Evolutionary conservation across 2,113 vertebrate genomes (phyloP).

Genomic region (Megaceryle torquata): DNA sequence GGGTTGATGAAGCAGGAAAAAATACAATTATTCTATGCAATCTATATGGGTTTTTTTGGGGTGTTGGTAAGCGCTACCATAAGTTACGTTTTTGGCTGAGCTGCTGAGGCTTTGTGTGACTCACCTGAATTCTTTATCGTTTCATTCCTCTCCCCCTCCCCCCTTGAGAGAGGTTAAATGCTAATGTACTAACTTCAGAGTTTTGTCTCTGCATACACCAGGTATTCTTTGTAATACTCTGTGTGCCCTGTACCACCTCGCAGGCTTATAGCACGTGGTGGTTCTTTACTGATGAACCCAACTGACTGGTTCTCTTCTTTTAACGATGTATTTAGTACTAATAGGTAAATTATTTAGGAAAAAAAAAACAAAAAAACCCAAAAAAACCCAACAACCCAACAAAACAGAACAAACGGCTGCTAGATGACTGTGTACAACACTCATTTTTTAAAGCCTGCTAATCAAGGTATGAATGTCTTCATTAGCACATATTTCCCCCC

Average conservation of each 20-base stretch:
- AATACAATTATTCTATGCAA: fast-evolving
- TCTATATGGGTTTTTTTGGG: neutral
- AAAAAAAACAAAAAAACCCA: neutral
- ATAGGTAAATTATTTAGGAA: neutral
- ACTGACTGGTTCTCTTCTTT: neutral
- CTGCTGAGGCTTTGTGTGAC: neutral
- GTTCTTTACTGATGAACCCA: neutral
- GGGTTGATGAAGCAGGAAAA: neutral
- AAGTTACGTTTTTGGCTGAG: neutral
- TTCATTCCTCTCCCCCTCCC: neutral
- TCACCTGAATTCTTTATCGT: neutral
- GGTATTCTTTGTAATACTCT: neutral
- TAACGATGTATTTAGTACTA: neutral
- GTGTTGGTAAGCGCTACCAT: neutral
- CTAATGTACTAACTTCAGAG: fast-evolving
- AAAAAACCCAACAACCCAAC: too few relatives aligned
- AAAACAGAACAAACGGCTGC: neutral
- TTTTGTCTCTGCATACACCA: neutral
- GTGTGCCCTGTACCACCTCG: fast-evolving
- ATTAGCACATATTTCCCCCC: neutral
- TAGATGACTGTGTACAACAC: neutral
- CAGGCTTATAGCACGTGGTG: too few relatives aligned
- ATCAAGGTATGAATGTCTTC: neutral
- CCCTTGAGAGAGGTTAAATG: neutral
- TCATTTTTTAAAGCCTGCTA: neutral